Evolutionary conservation across 1,140 invertebrate genomes (phyloP).

Genomic region (Leptinotarsa defecta): DNA sequence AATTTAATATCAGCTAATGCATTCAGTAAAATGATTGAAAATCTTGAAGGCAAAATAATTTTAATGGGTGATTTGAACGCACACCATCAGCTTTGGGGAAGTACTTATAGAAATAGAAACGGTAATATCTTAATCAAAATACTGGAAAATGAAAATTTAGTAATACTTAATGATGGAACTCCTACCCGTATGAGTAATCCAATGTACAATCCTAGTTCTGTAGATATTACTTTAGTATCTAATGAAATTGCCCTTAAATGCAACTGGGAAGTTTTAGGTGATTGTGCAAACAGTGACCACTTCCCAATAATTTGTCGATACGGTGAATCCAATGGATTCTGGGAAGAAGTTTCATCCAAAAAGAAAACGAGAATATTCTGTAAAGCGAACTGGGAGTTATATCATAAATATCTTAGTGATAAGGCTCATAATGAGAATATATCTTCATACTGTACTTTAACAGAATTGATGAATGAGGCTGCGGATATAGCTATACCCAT

Average conservation of each 20-base stretch:
- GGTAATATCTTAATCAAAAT: background rate
- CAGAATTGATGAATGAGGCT: background rate
- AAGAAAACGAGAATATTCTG: no score
- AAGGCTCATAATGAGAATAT: background rate
- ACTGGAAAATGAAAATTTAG: background rate
- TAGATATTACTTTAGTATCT: background rate
- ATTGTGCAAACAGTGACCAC: constrained; percentile 7
- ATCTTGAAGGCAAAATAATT: background rate
- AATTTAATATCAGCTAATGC: background rate
- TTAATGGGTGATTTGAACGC: constrained; percentile 11
- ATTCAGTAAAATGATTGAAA: no score
- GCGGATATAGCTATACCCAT: background rate
- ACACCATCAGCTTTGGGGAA: background rate
- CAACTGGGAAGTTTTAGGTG: background rate
- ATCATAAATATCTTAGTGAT: background rate
- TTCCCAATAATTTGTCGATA: background rate
- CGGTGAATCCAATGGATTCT: background rate
- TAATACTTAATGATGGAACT: background rate
- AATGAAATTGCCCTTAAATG: background rate
- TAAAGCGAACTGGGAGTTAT: no score
- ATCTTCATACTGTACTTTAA: background rate
- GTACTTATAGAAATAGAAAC: background rate
- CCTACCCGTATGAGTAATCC: background rate
- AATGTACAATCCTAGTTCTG: background rate
- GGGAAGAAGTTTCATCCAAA: no score